Evolutionary conservation across 2,888 invertebrate genomes (phyloP), one percentile per base, ranked within the genome.

Genomic region (Aleiodes testaceus): DNA sequence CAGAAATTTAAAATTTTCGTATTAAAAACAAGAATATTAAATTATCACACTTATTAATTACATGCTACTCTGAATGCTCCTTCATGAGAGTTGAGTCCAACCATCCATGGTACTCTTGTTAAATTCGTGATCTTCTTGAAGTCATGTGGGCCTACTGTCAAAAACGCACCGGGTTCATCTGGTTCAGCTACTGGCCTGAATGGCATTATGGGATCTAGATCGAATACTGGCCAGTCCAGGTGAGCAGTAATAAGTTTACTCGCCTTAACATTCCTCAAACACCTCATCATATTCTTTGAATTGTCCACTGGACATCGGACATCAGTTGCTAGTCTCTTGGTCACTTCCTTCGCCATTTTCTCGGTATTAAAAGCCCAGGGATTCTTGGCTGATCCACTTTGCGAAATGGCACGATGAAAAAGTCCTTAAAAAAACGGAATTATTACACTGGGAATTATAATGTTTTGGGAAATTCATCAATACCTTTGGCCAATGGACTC

Each of bases 141-240:
- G 59, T 89, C 84, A 22, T 89, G 80, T 0, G 94, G 93, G 78
- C 91, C 90, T 73, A 90, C 90, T 0, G 90, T 91, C 6, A 96
- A 81, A 82, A 95, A 94, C 1, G 94, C 93, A 1, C 91, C 92
- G 0, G 91, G 89, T 9, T 91, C 89, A 50, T 91, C 88, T 0
- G 92, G 92, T 81, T 95, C 95, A 0, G 93, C 89, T 0, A 93
- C 93, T 0, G 95, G 94, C 78, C 92, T 93, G 82, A 95, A 95
- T 0, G 94, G 92, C 74, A 94, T 93, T 92, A 94, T 93, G 0
- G 94, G 93, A 85, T 94, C 93, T 76, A 91, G 92, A 81, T 93
- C 93, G 92, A 93, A 94, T 69, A 94, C 94, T 88, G 92, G 92
- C 82, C 93, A 93, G 52, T 88, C 85, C 76, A 89, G 91, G 81